Conservation (phyloP, 1,140 invertebrate species). For the Trichonephila inaurata region DNA sequence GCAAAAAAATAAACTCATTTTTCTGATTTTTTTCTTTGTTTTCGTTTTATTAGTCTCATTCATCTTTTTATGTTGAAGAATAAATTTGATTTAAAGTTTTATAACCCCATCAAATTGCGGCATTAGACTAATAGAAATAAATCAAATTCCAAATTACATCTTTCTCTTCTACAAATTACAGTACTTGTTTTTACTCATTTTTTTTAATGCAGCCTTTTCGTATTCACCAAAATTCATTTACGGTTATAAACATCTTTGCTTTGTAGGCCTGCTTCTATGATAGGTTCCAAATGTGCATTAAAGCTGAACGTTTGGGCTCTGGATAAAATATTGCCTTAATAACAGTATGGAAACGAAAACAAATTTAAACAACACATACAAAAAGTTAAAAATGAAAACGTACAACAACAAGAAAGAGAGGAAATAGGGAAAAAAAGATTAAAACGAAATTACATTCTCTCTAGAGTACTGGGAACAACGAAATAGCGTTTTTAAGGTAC, state of each 20-base stretch:
- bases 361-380: slow-evolving; percentile 53
- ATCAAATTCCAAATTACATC: slow-evolving; percentile 27
- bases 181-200: neutral
- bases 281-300: slow-evolving; percentile 37
- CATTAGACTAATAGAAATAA: slow-evolving; percentile 4
- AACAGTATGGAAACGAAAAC: slow-evolving; percentile 49
- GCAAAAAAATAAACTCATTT: neutral
- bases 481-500: slow-evolving; percentile 67
- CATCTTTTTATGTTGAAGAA: neutral
- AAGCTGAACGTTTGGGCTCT: neutral
- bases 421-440: slow-evolving; percentile 34
- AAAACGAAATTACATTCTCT: slow-evolving; percentile 70
- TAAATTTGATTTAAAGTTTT: slow-evolving; percentile 7
- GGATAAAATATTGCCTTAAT: slow-evolving; percentile 36
- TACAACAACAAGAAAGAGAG: neutral
- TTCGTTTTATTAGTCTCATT: neutral
- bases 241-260: neutral
- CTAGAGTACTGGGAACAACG: slow-evolving; percentile 41
- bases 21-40: neutral
- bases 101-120: neutral
- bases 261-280: neutral
- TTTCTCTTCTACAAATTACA: slow-evolving; percentile 5
- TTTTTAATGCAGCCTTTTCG: neutral
- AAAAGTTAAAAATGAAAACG: slow-evolving; percentile 7
- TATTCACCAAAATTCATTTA: neutral